Percentiles rank a stretch among this genome's conserved stretches.
Conservation (phyloP, 2,888 invertebrate species). For the Galerucella nymphaeae region DNA sequence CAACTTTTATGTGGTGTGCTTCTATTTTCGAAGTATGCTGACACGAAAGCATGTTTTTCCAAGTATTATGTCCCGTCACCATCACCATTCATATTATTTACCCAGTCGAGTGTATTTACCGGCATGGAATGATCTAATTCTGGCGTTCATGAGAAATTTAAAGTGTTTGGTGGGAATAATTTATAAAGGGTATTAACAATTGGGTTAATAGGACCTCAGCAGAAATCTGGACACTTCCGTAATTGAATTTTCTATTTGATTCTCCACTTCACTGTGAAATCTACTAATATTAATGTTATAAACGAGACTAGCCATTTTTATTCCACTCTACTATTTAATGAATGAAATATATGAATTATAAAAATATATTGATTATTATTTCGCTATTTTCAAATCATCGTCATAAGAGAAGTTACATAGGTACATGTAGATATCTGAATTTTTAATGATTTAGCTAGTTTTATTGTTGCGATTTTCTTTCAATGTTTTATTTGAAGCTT, state of each 20-base stretch:
- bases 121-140: not conserved
- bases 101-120: not conserved
- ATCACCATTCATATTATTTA: constrained; percentile 3
- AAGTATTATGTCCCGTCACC: not conserved
- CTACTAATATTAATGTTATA: no score
- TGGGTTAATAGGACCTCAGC: not conserved
- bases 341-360: no score
- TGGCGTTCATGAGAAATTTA: constrained; percentile 3
- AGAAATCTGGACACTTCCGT: not conserved
- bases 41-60: not conserved
- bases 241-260: not conserved
- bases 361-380: no score
- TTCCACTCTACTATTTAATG: no score
- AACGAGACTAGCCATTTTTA: no score
- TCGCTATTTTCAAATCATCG: no score
- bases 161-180: not conserved
- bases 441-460: no score
- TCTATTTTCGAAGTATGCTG: not conserved
- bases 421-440: no score
- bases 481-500: no score
- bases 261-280: no score
- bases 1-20: not conserved
- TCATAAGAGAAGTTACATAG: no score
- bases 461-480: no score
- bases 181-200: not conserved